These are phyloP conservation scores for Motacilla alba DNA, from an alignment of 2,113 vertebrate genomes.

Conservation along the genomic window DNA sequence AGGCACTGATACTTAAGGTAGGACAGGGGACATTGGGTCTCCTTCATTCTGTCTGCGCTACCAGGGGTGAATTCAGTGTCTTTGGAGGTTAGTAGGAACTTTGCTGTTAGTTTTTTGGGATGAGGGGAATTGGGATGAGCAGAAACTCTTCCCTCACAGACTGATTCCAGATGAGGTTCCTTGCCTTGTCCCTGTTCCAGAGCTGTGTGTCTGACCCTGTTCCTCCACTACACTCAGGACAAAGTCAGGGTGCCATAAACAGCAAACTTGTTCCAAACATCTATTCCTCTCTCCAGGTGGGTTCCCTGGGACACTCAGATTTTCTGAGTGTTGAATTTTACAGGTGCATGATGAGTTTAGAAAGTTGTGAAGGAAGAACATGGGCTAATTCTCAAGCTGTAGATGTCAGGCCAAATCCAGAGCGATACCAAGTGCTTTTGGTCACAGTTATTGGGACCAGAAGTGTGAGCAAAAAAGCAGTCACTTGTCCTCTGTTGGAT, in stretches of 20 bases:
- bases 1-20: not conserved
- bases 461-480: not conserved
- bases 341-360: not conserved
- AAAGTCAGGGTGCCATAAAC: not conserved
- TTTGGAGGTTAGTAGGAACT: not conserved
- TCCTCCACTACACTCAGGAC: not conserved
- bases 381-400: not conserved
- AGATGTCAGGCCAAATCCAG: not conserved
- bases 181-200: not conserved
- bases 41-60: not conserved
- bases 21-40: not conserved
- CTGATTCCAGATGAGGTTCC: not conserved
- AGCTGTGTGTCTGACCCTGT: not conserved
- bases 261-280: not conserved
- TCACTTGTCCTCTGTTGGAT: not conserved
- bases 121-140: not conserved
- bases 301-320: not conserved
- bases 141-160: not conserved
- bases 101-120: not conserved
- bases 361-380: not conserved
- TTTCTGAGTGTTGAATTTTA: not conserved
- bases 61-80: not conserved
- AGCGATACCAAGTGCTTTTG: not conserved
- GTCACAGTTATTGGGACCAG: not conserved
- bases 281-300: not conserved